Base-by-base conservation (phyloP, 2,113 vertebrate genomes). In the Siphamia tubifer region DNA sequence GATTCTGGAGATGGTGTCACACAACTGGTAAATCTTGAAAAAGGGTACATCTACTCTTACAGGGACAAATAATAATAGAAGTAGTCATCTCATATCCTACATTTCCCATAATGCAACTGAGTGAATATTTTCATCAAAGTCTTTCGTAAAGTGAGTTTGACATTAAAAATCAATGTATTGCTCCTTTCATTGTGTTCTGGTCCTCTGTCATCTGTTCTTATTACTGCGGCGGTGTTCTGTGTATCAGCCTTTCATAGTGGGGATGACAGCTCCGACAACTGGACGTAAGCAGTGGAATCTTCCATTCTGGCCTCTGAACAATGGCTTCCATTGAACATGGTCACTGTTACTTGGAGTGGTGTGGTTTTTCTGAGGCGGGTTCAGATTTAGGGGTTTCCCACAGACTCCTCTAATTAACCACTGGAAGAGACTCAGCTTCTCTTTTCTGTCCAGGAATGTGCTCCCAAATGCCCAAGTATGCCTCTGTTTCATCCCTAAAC, bases 341-440 rank as follows among this genome's bases (percentile, higher is more conserved):
- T 74, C n/a, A 31, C 77, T 63, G 54, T 74, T 48, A 71, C 63
- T 85, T 72, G 47, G 68, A 71, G 76, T 75, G 67, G 55, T 84
- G 72, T 81, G 75, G 63, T 42, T 69, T 85, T 74, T 68, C 65
- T 60, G 32, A 39, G 49, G 56, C 49, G 51, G 62, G 73, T 51
- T 85, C 68, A 52, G 19, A 84, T 77, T 79, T 69, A 82, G 81
- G 72, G 83, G 77, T 88, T 91, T 91, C 87, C 86, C 89, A 83
- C 83, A 84, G 79, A 85, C 74, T 86, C 79, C 74, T 65, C 57
- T 79, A 84, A 90, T 90, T 81, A 86, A 88, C 90, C 81, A 68
- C 76, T 36, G 55, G 54, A 69, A 82, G 70, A 84, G 67, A 72
- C 68, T 78, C 57, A 25, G 81, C 79, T 72, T 35, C 65, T 76